Base-by-base conservation (phyloP, 2,113 vertebrate genomes). In the Rana temporaria region DNA sequence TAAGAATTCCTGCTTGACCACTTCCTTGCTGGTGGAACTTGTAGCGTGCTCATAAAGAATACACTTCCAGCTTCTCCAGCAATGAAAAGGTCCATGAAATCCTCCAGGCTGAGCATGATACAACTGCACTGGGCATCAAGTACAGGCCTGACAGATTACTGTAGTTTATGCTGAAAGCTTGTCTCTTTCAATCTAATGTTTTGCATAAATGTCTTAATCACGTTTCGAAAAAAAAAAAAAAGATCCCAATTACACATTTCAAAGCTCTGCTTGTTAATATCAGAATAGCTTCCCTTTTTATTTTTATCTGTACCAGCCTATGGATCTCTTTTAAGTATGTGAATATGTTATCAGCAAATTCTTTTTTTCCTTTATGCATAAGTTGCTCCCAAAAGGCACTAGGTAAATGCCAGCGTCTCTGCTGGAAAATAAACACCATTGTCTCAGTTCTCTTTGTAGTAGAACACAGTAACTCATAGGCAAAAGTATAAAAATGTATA, bases 101-200 rank as follows among this genome's bases (percentile, higher is more conserved):
- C 52, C 66, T 76, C 52, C 53, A 75, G 62, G 63, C 71, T 83
- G 64, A 60, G 53, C 71, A 22, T 22, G 53, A 57, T 59, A 75
- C 64, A 38, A 48, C 63, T 76, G 81, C 63, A 76, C 62, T 76
- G 72, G 81, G 81, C 72, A 76, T 83, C 52, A 82, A 76, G 63
- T 76, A 68, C 81, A 83, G 81, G 81, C 71, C 72, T 83, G 81
- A 83, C 81, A 83, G 81, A 83, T 83, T 76, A 83, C 81, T 57
- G 81, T 83, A 83, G 71, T 83, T 83, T 83, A 76, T 83, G 81
- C 81, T 83, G 71, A 83, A 83, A 83, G 81, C 81, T 62, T 83
- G 81, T 83, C 81, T 83, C 81, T 76, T 83, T 56, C 81, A 83
- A 83, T 83, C 81, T 76, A 60, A 66, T 24, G 81, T 83, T 83